phyloP scores from a whole-genome alignment of 2,797 vertebrate species.

The Typhlichthys eigenmanni region DNA sequence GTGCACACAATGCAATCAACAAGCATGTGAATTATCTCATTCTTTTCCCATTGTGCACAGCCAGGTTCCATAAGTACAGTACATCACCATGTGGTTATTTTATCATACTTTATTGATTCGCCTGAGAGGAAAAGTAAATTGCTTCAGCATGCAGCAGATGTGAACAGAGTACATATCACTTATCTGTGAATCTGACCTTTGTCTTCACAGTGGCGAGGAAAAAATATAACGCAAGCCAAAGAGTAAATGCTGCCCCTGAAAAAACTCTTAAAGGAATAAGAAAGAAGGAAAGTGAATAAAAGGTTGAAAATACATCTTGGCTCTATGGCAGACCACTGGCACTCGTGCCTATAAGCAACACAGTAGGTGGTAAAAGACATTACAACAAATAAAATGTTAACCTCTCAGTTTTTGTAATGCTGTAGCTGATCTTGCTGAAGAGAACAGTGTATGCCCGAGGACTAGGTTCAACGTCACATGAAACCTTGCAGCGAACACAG shows the following conservation, averaged over 20 bases:
- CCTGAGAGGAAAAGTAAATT: conserved; percentile 45
- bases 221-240: conserved; percentile 36
- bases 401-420: no score
- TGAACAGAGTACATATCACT: conserved; percentile 33
- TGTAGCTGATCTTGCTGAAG: conserved; percentile 8
- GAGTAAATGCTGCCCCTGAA: conserved; percentile 14
- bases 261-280: conserved; percentile 2
- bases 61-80: conserved; percentile 10
- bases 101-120: conserved; percentile 45
- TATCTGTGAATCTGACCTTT: conserved; percentile 36
- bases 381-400: background rate
- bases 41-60: background rate
- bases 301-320: conserved; percentile 11
- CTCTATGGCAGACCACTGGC: conserved; percentile 14
- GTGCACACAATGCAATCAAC: conserved; percentile 12
- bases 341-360: background rate
- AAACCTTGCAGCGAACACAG: background rate
- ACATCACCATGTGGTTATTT: conserved; percentile 17
- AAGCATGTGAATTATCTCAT: conserved; percentile 26
- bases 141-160: conserved; percentile 54
- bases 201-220: conserved; percentile 34
- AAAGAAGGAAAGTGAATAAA: background rate
- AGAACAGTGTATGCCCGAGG: conserved; percentile 15
- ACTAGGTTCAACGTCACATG: conserved; percentile 9
- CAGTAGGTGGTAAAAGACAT: conserved; percentile 15